Base-by-base conservation (phyloP, 2,888 invertebrate species). In the Cephus runcator region DNA sequence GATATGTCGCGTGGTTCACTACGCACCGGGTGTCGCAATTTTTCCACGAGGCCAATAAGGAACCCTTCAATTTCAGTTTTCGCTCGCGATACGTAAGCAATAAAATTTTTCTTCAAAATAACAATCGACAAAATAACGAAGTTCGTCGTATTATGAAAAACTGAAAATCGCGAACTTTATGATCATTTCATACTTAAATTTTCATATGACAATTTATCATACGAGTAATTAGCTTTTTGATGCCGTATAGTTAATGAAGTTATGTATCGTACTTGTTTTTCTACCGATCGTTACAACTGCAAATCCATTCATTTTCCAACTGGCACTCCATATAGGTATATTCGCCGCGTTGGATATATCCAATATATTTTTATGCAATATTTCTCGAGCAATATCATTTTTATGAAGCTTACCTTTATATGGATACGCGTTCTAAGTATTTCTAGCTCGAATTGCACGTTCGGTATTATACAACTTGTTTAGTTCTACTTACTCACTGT, bases 1-100 rank as follows among this genome's bases (percentile, higher is more conserved):
- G 89, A 87, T 88, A 86, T 77, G 86, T 86, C 88, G 86, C 87
- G 85, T 87, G 86, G 86, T 85, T 86, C 83, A 82, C 85, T 83
- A 82, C 79, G 83, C 87, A 88, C 84, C 85, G 88, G 86, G 87
- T 88, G 87, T 87, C 83, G 77, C 79, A 40, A 68, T 35, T 77
- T 80, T 81, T 81, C 79, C 33, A 34, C 33, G 71, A 71, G 12
- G 23, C 23, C 56, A 23, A 56, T 3, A 23, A 9, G 9, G 23
- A 56, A 23, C 9, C 23, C 56, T 56, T 56, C 2, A 23, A 56
- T 23, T 56, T 56, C 9, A 9, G 9, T 56, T 56, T 23, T 23
- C 23, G 56, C 56, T 23, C 15, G 6, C 56, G 9, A 6, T 56
- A 2, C 23, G 9, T 56, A 23, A 23, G 2, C 9, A 56, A 23